Evolutionary conservation across 2,888 invertebrate species (phyloP).

Genomic region (Lasioglossum vierecki): DNA sequence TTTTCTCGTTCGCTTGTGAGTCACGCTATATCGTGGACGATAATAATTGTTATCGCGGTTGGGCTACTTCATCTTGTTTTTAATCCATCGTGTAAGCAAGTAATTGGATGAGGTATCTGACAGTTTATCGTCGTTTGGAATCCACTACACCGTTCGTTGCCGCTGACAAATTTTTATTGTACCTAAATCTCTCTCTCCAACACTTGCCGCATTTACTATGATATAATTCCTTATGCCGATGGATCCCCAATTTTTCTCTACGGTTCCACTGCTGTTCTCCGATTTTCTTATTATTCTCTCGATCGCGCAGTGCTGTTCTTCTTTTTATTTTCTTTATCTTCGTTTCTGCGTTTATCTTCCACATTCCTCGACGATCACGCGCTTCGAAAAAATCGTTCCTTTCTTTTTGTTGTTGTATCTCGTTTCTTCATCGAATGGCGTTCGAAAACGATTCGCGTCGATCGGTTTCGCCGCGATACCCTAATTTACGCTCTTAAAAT

Average conservation of each 20-base stretch:
- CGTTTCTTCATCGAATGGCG: conserved; percentile 29
- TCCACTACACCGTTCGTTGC: conserved; percentile 63
- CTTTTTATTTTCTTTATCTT: conserved; percentile 41
- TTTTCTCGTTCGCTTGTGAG: conserved; percentile 24
- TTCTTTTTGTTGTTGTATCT: not conserved
- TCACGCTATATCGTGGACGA: conserved; percentile 46
- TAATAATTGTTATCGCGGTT: conserved; percentile 50
- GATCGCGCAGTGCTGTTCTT: conserved; percentile 26
- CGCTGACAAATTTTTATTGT: conserved; percentile 63
- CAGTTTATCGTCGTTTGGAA: conserved; percentile 68
- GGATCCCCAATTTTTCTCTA: conserved; percentile 16
- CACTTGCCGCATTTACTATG: conserved; percentile 54
- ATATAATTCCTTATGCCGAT: conserved; percentile 44
- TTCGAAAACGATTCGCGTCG: conserved; percentile 55
- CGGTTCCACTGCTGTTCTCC: conserved; percentile 36
- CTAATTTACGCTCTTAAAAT: conserved; percentile 80
- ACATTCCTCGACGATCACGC: conserved; percentile 42
- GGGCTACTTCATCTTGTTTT: conserved; percentile 57
- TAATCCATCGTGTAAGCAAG: conserved; percentile 60
- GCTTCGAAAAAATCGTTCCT: conserved; percentile 24
- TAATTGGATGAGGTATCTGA: conserved; percentile 61
- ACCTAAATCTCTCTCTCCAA: conserved; percentile 53
- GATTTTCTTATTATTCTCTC: conserved; percentile 19
- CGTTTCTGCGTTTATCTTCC: conserved; percentile 20
- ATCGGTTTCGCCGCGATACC: conserved; percentile 63